Percentiles rank a stretch among this genome's conserved stretches.
Evolutionary conservation across 2,888 invertebrate genomes (phyloP).

Genomic region (Epistrophe eligans): DNA sequence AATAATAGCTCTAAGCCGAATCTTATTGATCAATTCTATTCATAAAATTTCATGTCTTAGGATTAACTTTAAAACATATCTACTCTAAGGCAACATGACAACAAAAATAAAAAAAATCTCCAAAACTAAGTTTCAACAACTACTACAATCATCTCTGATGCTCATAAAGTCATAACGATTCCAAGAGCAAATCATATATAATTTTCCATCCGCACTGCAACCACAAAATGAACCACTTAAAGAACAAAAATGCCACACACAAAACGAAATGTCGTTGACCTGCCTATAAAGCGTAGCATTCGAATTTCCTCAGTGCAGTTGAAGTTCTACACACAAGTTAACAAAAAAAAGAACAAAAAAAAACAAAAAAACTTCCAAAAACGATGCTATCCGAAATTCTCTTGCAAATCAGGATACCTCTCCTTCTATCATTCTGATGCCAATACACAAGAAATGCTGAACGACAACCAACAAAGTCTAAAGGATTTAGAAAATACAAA

Average conservation of each 20-base stretch:
- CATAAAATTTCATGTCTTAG: not conserved
- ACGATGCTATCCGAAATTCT: slow-evolving; percentile 20
- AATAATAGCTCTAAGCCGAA: not conserved
- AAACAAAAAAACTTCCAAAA: slow-evolving; percentile 14
- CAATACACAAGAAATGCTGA: slow-evolving; percentile 33
- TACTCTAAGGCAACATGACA: not conserved
- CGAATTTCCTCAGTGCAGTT: slow-evolving; percentile 9
- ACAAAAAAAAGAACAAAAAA: not conserved
- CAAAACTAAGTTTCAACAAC: slow-evolving; percentile 25
- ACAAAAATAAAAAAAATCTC: not conserved
- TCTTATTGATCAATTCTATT: not conserved
- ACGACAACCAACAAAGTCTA: slow-evolving; percentile 30
- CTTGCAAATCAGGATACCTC: slow-evolving; percentile 22
- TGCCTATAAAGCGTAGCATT: slow-evolving; percentile 24
- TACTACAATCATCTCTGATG: slow-evolving; percentile 17
- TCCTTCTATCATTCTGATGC: slow-evolving; percentile 27
- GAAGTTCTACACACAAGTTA: not conserved
- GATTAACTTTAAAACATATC: not conserved
- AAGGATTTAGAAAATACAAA: not conserved
- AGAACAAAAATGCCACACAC: slow-evolving; percentile 29
- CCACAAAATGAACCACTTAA: slow-evolving; percentile 36
- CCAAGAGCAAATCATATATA: slow-evolving; percentile 12
- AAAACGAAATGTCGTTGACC: slow-evolving; percentile 53
- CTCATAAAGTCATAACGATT: slow-evolving; percentile 7
- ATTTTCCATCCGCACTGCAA: not conserved